Conservation (phyloP, 2,888 invertebrate species). For the Drymonia ruficornis region DNA sequence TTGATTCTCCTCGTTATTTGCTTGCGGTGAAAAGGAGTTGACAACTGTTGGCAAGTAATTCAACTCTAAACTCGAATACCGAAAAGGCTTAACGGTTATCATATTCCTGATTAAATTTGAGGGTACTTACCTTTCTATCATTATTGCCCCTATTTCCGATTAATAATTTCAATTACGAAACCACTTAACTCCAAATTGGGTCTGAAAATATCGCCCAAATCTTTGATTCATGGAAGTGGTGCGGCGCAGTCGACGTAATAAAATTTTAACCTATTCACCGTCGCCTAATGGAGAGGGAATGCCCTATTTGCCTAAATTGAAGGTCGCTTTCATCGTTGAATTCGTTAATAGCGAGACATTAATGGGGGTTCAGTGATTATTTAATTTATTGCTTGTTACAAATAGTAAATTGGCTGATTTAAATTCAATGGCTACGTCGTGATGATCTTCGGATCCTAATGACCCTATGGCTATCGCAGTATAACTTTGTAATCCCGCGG, state of each 20-base stretch:
- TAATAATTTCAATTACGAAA: background rate
- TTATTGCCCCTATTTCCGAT: slow-evolving; percentile 13
- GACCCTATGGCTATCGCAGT: too few species aligned
- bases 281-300: slow-evolving; percentile 29
- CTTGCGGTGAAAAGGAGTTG: too few species aligned
- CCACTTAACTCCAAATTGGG: slow-evolving; percentile 20
- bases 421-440: background rate
- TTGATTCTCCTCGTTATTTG: background rate
- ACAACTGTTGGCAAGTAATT: too few species aligned
- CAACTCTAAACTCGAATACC: too few species aligned
- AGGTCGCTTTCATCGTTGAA: slow-evolving; percentile 37
- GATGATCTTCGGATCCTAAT: too few species aligned
- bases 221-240: slow-evolving; percentile 20
- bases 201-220: slow-evolving; percentile 10
- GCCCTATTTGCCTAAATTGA: slow-evolving; percentile 32
- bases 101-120: too few species aligned
- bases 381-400: slow-evolving; percentile 29
- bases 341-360: slow-evolving; percentile 35
- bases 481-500: too few species aligned
- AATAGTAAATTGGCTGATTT: slow-evolving; percentile 27
- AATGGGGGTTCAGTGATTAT: slow-evolving; percentile 32
- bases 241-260: slow-evolving; percentile 21
- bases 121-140: too few species aligned
- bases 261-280: slow-evolving; percentile 31
- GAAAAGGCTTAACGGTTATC: too few species aligned